Evolutionary conservation across 2,113 vertebrate genomes (phyloP).

Genomic region (Xenopus laevis): DNA sequence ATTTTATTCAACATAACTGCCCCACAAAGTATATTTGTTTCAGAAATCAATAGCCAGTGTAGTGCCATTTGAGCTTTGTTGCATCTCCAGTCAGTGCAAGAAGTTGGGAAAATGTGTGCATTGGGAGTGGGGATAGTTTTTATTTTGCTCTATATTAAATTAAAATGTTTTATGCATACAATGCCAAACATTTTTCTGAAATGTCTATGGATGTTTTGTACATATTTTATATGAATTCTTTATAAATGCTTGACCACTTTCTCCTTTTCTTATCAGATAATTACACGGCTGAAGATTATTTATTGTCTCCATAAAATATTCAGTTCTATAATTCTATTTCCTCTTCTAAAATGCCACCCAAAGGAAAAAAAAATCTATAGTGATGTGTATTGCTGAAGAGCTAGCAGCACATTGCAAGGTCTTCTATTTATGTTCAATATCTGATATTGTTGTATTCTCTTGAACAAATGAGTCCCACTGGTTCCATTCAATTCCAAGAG

Average conservation of each 20-base stretch:
- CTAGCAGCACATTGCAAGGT: slow-evolving; percentile 3
- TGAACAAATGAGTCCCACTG: slow-evolving; percentile 34
- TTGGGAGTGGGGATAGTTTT: too few relatives aligned
- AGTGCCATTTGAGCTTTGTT: too few relatives aligned
- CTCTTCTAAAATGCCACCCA: not conserved
- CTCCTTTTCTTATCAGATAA: not conserved
- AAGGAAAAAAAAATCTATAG: slow-evolving; percentile 1
- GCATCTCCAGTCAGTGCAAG: too few relatives aligned
- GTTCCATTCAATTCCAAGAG: slow-evolving; percentile 21
- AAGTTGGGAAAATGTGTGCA: too few relatives aligned
- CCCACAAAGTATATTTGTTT: too few relatives aligned
- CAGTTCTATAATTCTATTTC: not conserved
- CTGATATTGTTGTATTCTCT: slow-evolving; percentile 37
- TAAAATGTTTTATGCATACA: too few relatives aligned
- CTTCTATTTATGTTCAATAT: slow-evolving; percentile 25
- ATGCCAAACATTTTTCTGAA: too few relatives aligned
- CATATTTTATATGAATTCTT: not conserved
- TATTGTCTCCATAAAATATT: not conserved
- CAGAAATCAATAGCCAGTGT: too few relatives aligned
- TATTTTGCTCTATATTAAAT: too few relatives aligned
- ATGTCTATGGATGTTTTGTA: not conserved
- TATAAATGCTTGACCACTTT: not conserved
- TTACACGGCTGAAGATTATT: not conserved
- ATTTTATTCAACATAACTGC: too few relatives aligned
- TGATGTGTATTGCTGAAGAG: not conserved